Conservation (phyloP, 2,113 vertebrate genomes). For the Malurus cyaneus region DNA sequence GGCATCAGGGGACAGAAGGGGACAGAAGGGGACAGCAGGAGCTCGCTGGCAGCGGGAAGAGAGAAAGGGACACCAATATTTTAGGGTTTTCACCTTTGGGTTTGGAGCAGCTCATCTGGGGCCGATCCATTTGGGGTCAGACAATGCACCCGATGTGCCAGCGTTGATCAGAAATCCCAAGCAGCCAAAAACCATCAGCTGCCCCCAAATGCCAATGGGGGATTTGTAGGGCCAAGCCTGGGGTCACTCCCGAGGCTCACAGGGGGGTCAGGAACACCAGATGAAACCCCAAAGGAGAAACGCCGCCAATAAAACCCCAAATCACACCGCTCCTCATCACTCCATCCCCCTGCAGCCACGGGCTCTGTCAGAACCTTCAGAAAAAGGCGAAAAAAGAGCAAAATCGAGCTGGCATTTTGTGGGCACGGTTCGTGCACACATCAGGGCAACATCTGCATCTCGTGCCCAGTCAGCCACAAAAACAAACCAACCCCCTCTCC, state of each 20-base stretch:
- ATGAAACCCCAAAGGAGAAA: fast-evolving
- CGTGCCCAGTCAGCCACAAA: background rate
- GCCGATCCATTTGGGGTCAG: background rate
- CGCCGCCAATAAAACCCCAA: fast-evolving
- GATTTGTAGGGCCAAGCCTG: background rate
- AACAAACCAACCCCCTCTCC: background rate
- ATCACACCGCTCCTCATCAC: background rate
- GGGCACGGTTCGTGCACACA: background rate
- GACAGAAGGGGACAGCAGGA: background rate
- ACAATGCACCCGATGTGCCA: slow-evolving; percentile 63
- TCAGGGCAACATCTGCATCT: background rate
- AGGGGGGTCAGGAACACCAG: background rate
- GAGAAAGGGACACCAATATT: background rate
- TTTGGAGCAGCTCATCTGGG: slow-evolving; percentile 32
- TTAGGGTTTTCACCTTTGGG: slow-evolving; percentile 45
- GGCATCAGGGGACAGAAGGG: background rate
- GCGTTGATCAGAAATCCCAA: slow-evolving; percentile 22
- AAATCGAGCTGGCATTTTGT: background rate
- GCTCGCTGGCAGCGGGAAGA: background rate
- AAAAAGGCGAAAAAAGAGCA: background rate
- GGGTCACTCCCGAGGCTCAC: background rate
- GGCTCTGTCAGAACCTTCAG: background rate
- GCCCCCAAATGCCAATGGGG: too few relatives aligned
- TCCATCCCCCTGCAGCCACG: fast-evolving
- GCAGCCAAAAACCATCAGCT: slow-evolving; percentile 15